Conservation (phyloP, 2,888 invertebrate species). For the Rhingia rostrata region DNA sequence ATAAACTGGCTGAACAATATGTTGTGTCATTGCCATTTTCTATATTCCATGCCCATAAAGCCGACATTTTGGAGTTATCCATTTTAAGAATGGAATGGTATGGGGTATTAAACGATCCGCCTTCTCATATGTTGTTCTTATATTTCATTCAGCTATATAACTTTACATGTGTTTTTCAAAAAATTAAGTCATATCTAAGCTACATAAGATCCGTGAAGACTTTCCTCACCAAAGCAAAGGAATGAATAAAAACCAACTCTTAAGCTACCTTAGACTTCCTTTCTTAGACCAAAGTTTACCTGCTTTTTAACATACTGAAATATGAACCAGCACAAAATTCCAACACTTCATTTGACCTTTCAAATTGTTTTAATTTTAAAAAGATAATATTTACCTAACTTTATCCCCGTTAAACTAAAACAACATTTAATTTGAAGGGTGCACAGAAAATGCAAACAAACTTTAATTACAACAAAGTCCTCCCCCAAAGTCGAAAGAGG, state of each 20-base stretch:
- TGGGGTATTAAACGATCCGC: no score
- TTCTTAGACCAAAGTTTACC: background rate
- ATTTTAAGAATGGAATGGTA: no score
- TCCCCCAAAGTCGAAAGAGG: constrained; percentile 20
- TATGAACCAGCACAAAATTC: constrained; percentile 1
- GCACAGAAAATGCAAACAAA: constrained; percentile 41
- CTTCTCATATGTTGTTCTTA: no score
- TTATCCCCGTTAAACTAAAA: constrained; percentile 1
- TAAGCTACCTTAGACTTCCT: background rate
- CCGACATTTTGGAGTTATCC: no score
- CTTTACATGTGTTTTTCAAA: background rate
- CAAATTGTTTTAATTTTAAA: constrained; percentile 56
- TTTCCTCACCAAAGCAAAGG: no score
- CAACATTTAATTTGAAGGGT: constrained; percentile 15
- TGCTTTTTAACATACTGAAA: background rate
- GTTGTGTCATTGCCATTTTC: no score
- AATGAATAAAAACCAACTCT: no score
- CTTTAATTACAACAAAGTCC: constrained; percentile 48
- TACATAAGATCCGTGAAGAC: no score
- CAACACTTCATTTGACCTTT: constrained; percentile 15
- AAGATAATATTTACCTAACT: constrained; percentile 60
- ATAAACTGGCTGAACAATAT: no score
- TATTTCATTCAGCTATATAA: no score
- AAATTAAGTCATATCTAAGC: background rate
- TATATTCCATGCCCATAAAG: no score